phyloP scores from a whole-genome alignment of 2,888 invertebrate genomes.

The Periphyllus acericola region DNA sequence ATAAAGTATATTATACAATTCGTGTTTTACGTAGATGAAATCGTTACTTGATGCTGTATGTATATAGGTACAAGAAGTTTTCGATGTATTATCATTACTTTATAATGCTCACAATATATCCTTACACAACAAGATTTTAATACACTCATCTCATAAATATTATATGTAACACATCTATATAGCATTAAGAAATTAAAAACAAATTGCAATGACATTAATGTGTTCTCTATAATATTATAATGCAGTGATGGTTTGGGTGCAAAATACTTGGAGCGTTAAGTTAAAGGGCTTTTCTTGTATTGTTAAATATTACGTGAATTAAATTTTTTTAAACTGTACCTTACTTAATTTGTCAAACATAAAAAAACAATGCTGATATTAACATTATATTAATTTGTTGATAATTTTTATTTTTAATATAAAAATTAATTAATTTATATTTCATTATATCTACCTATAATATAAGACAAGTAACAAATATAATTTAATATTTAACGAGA shows the following conservation, averaged over 20 bases:
- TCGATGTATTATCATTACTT: constrained; percentile 9
- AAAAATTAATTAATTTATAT: neutral
- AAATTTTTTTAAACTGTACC: neutral
- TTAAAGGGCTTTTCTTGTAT: constrained; percentile 33
- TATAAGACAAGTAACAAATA: neutral
- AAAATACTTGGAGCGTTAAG: constrained; percentile 37
- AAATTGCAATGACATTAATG: constrained; percentile 29
- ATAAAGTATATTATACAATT: neutral
- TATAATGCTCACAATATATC: neutral
- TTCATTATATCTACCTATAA: neutral
- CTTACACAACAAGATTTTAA: neutral
- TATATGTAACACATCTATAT: neutral
- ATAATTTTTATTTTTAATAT: neutral
- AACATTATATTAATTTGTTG: neutral
- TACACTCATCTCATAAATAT: neutral
- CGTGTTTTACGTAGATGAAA: neutral
- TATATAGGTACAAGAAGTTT: neutral
- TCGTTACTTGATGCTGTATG: no score
- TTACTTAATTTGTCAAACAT: constrained; percentile 14
- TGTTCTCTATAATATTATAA: constrained; percentile 16
- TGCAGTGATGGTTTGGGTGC: constrained; percentile 16
- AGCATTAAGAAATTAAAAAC: constrained; percentile 47
- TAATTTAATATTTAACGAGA: neutral
- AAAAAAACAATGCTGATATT: neutral
- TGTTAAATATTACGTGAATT: constrained; percentile 8